These are phyloP conservation scores for Rhyacophila brunnea DNA, from an alignment of 1,140 invertebrate genomes.

Conservation along the genomic window DNA sequence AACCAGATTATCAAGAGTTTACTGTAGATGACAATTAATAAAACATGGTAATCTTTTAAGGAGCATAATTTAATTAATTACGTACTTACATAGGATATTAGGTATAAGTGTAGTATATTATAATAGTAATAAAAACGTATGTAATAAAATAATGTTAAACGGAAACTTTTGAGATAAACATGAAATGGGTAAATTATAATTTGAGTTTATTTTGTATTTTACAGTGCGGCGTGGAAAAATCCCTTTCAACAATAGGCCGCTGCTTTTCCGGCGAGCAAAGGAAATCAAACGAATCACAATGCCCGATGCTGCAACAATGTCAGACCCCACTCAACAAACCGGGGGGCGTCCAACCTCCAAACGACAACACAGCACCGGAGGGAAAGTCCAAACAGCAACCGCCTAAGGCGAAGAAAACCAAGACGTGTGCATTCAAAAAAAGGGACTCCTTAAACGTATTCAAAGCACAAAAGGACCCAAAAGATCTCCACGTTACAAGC, in stretches of 20 bases:
- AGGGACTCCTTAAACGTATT: conserved; percentile 50
- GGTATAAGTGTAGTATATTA: too few relatives aligned
- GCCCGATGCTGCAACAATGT: conserved; percentile 63
- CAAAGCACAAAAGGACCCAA: conserved; percentile 48
- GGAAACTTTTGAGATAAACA: too few relatives aligned
- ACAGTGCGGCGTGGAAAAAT: conserved; percentile 66
- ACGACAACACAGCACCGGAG: conserved; percentile 42
- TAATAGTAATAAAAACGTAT: too few relatives aligned
- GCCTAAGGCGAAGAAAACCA: conserved; percentile 41
- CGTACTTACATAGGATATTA: too few relatives aligned
- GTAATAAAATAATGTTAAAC: too few relatives aligned
- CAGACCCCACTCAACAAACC: conserved; percentile 48
- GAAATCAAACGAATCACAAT: conserved; percentile 72
- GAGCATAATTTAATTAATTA: too few relatives aligned
- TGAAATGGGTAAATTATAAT: too few relatives aligned
- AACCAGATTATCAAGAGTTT: too few relatives aligned
- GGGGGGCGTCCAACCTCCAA: conserved; percentile 42
- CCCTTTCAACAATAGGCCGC: conserved; percentile 53
- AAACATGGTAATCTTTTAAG: too few relatives aligned
- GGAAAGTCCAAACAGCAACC: conserved; percentile 37
- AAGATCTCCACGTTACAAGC: conserved; percentile 51
- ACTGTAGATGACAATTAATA: too few relatives aligned
- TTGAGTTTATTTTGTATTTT: conserved; percentile 52
- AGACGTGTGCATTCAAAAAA: conserved; percentile 47
- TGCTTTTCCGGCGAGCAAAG: conserved; percentile 63